Conservation (phyloP, 2,888 invertebrate species). For the Cylindroiulus punctatus region DNA sequence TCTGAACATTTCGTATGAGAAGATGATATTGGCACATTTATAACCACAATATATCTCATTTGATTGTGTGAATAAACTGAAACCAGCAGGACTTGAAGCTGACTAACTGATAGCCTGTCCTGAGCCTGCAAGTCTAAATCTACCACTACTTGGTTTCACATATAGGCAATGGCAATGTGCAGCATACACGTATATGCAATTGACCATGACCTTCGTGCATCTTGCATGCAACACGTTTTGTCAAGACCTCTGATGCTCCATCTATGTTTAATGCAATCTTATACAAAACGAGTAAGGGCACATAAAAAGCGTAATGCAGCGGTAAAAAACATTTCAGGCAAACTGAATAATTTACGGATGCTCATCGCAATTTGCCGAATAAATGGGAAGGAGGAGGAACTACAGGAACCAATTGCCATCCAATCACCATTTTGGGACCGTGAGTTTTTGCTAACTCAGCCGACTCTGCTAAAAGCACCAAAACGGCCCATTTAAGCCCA, state of each 20-base stretch:
- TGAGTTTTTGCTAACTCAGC: neutral
- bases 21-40: too few species aligned
- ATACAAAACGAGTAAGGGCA: neutral
- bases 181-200: neutral
- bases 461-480: neutral
- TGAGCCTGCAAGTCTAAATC: too few species aligned
- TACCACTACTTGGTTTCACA: too few species aligned
- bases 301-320: slow-evolving; percentile 14
- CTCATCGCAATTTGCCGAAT: slow-evolving; percentile 3
- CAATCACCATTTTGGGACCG: slow-evolving; percentile 13
- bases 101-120: too few species aligned
- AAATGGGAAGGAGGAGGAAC: neutral
- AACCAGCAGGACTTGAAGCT: neutral
- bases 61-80: neutral
- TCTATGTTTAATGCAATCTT: slow-evolving; percentile 6
- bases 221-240: neutral
- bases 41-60: too few species aligned
- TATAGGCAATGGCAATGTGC: too few species aligned
- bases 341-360: slow-evolving; percentile 9
- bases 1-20: too few species aligned
- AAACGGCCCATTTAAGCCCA: neutral
- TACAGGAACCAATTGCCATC: neutral
- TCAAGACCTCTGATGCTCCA: neutral
- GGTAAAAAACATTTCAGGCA: neutral
- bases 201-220: neutral